Evolutionary conservation across 2,888 invertebrate genomes (phyloP).

Genomic region (Cordilura impudica): DNA sequence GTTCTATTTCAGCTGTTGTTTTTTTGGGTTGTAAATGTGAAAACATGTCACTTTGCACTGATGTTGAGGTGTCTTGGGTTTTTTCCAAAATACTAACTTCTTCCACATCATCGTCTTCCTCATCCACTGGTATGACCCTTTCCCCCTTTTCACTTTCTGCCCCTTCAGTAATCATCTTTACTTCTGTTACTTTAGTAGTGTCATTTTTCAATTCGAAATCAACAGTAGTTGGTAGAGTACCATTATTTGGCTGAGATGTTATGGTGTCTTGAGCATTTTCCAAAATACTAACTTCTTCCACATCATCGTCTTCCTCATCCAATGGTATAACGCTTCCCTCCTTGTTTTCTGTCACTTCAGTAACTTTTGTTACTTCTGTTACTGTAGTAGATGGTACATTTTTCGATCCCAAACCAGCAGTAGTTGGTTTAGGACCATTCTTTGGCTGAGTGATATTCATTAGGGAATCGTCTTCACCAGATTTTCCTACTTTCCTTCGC

Average conservation of each 20-base stretch:
- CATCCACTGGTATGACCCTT: conserved; percentile 39
- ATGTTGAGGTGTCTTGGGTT: too few relatives aligned
- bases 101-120: conserved; percentile 9
- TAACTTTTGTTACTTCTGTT: not conserved
- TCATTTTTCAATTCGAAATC: not conserved
- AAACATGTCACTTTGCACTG: conserved; percentile 35
- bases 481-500: not conserved
- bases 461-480: not conserved
- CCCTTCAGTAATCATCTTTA: not conserved
- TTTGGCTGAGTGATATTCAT: not conserved
- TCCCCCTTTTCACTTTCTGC: not conserved
- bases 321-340: conserved; percentile 37
- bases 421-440: not conserved
- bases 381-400: not conserved
- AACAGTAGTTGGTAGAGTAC: not conserved
- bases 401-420: not conserved
- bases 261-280: not conserved
- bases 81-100: conserved; percentile 24
- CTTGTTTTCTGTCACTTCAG: not conserved
- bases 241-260: not conserved
- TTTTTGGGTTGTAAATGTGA: conserved; percentile 47
- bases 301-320: conserved; percentile 27
- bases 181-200: not conserved
- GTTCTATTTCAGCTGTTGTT: not conserved
- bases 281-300: conserved; percentile 17